These are phyloP conservation scores for Otis tarda DNA, from an alignment of 2,113 vertebrate species.

Conservation along the genomic window DNA sequence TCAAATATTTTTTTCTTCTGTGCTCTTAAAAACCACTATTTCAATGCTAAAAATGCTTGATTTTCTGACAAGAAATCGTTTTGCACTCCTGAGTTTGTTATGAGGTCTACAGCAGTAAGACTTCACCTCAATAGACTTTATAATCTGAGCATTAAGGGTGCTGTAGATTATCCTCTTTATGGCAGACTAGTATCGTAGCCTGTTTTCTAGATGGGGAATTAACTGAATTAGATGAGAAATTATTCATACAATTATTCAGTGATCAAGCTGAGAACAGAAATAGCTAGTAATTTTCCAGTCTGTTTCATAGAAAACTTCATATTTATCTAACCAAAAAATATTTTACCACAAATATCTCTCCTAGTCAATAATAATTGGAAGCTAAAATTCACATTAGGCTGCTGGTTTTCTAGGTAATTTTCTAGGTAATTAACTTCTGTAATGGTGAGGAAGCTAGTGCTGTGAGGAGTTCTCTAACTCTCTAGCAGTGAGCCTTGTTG, in stretches of 20 bases:
- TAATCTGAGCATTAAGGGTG: neutral
- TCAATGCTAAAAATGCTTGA: neutral
- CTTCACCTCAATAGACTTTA: neutral
- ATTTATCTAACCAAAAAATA: conserved; percentile 17
- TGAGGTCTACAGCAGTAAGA: neutral
- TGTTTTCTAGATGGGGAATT: neutral
- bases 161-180: neutral
- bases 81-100: neutral
- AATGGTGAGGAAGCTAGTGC: neutral
- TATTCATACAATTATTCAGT: neutral
- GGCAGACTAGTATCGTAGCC: neutral
- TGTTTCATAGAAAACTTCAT: neutral
- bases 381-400: conserved; percentile 1
- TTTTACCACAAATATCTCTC: neutral
- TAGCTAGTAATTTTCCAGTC: conserved; percentile 38
- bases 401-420: conserved; percentile 27
- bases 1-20: neutral
- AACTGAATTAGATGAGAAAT: neutral
- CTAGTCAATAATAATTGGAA: conserved; percentile 22
- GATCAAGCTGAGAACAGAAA: neutral
- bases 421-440: conserved; percentile 35
- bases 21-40: neutral
- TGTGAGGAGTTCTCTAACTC: conserved; percentile 9
- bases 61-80: neutral
- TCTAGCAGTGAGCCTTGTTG: neutral